Evolutionary conservation across 2,113 vertebrate species (phyloP).

Genomic region (Campylorhamphus procurvoides): DNA sequence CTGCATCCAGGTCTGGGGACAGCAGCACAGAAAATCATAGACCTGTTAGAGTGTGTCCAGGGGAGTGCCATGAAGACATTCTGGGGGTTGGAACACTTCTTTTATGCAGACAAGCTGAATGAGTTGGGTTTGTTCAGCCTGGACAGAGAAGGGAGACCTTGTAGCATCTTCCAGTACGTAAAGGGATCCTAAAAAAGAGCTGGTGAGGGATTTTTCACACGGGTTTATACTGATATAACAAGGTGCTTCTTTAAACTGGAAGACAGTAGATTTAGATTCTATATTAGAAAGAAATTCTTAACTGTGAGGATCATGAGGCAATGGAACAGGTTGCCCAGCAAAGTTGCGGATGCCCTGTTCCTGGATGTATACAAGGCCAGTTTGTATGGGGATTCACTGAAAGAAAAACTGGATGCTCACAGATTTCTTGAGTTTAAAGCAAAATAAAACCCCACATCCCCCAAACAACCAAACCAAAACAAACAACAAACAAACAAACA

Average conservation of each 20-base stretch:
- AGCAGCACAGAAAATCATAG: too few species aligned
- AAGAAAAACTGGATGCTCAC: neutral
- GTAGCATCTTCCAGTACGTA: neutral
- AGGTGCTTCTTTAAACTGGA: neutral
- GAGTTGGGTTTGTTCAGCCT: neutral
- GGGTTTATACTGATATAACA: neutral
- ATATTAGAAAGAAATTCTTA: neutral
- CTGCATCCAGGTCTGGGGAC: too few species aligned
- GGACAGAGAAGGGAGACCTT: neutral
- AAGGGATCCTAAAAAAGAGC: neutral
- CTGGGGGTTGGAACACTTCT: neutral
- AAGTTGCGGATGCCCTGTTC: neutral
- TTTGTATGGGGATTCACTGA: neutral
- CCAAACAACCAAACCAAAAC: too few species aligned
- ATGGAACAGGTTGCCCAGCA: too few species aligned
- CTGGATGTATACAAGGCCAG: neutral
- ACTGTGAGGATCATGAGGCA: too few species aligned
- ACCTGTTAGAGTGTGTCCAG: neutral
- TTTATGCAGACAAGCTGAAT: neutral
- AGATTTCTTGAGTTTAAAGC: neutral
- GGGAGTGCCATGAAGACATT: neutral
- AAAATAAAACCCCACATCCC: too few species aligned
- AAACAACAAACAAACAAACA: neutral
- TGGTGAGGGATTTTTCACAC: neutral
- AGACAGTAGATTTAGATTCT: neutral